Conservation (phyloP, 92 coral and sea anemone species). For the Phenganax marumi region DNA sequence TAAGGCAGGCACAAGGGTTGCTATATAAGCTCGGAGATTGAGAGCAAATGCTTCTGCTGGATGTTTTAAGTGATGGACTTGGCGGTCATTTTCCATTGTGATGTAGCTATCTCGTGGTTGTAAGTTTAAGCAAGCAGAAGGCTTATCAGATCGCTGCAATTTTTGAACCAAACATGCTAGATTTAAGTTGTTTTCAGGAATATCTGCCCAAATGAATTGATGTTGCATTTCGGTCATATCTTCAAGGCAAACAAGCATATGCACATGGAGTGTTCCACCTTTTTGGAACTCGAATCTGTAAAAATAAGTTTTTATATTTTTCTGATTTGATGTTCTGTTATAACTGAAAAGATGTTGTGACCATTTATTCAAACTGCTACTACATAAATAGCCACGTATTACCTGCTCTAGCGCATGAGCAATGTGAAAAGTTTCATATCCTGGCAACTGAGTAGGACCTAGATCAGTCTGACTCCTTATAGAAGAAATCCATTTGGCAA, state of each 20-base stretch:
- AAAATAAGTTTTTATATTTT: slow-evolving; percentile 28
- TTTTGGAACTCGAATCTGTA: slow-evolving; percentile 33
- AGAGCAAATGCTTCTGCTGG: slow-evolving; percentile 33
- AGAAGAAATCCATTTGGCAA: slow-evolving; percentile 7
- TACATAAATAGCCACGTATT: slow-evolving; percentile 44
- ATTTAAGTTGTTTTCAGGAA: neutral
- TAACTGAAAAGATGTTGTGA: slow-evolving; percentile 43
- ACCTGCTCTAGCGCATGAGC: slow-evolving; percentile 38
- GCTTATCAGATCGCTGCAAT: slow-evolving; percentile 20
- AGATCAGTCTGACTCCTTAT: neutral
- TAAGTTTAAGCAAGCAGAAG: neutral
- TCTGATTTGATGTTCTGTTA: neutral
- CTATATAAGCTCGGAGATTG: slow-evolving; percentile 3
- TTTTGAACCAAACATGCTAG: slow-evolving; percentile 12
- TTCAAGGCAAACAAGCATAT: slow-evolving; percentile 36
- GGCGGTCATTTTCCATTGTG: neutral
- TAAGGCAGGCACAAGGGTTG: slow-evolving; percentile 1
- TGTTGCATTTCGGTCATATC: neutral
- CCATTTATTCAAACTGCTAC: slow-evolving; percentile 33
- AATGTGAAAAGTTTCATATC: slow-evolving; percentile 34
- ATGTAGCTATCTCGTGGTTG: slow-evolving; percentile 5
- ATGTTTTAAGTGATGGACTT: neutral
- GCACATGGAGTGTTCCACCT: slow-evolving; percentile 20
- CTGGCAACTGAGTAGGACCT: slow-evolving; percentile 30
- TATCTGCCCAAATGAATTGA: slow-evolving; percentile 14